phyloP scores from a whole-genome alignment of 1,140 invertebrate species.

The Eumeta japonica region DNA sequence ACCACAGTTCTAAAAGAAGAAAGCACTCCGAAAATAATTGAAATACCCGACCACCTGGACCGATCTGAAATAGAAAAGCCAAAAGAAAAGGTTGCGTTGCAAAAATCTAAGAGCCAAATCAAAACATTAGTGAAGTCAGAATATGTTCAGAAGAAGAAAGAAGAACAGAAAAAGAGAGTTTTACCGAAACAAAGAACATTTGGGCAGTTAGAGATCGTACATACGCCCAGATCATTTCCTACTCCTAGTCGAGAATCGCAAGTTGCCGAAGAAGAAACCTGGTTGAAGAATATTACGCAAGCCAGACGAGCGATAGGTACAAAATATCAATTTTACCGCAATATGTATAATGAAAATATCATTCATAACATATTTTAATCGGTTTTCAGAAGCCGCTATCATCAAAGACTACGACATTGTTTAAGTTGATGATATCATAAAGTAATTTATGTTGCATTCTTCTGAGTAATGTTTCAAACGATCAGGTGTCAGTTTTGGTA shows the following conservation, averaged over 20 bases:
- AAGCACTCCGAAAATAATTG: slow-evolving; percentile 6
- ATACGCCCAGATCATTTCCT: slow-evolving; percentile 76
- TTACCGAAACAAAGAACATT: slow-evolving; percentile 61
- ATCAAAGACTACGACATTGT: too few species aligned
- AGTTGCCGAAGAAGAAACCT: slow-evolving; percentile 73
- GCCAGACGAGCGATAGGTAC: slow-evolving; percentile 67
- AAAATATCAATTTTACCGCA: too few species aligned
- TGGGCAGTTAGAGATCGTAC: slow-evolving; percentile 65
- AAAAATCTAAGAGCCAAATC: neutral
- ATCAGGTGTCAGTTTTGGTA: too few species aligned
- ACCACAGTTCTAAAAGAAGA: slow-evolving; percentile 2
- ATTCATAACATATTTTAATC: too few species aligned
- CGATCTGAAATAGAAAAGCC: slow-evolving; percentile 4
- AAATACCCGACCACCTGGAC: slow-evolving; percentile 4
- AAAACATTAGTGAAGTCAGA: slow-evolving; percentile 29
- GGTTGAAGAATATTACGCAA: slow-evolving; percentile 77
- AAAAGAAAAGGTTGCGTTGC: slow-evolving; percentile 1
- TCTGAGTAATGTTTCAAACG: too few species aligned
- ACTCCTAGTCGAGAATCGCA: slow-evolving; percentile 80
- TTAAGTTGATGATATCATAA: too few species aligned
- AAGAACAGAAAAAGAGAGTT: slow-evolving; percentile 31
- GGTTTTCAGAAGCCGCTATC: too few species aligned
- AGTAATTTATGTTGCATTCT: too few species aligned
- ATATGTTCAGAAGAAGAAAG: slow-evolving; percentile 39
- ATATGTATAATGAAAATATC: too few species aligned